These are phyloP conservation scores for Ochotona princeps DNA, from an alignment of 2,113 vertebrate genomes.

Conservation along the genomic window DNA sequence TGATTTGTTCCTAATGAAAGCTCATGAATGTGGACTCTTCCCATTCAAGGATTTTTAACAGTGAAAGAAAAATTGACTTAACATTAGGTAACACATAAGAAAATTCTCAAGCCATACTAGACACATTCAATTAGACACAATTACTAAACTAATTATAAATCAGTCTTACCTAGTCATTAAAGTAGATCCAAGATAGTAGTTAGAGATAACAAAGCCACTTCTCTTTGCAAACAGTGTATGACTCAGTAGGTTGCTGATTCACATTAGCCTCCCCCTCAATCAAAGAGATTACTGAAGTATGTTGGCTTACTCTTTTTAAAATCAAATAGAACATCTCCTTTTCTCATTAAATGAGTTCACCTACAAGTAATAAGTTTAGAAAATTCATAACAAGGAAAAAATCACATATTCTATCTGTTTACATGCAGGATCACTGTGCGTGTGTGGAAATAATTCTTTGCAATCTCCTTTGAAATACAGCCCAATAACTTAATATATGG, in stretches of 20 bases:
- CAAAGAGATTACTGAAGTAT: conserved; percentile 57
- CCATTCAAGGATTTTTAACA: conserved; percentile 9
- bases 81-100: conserved; percentile 1
- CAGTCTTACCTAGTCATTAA: conserved; percentile 65
- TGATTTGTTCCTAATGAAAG: not conserved
- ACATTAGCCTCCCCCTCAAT: conserved; percentile 60
- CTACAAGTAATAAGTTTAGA: conserved; percentile 52
- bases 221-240: conserved; percentile 61
- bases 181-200: conserved; percentile 55
- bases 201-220: conserved; percentile 56
- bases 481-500: not conserved
- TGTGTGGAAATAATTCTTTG: not conserved
- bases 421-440: not conserved
- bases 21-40: not conserved
- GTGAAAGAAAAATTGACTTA: conserved; percentile 32
- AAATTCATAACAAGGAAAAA: conserved; percentile 35
- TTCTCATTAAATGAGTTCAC: conserved; percentile 38
- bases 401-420: not conserved
- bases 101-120: conserved; percentile 51
- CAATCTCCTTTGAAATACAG: not conserved
- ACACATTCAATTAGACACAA: conserved; percentile 57
- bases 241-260: conserved; percentile 52
- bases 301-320: conserved; percentile 50
- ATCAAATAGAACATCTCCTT: conserved; percentile 25
- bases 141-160: conserved; percentile 70